Evolutionary conservation across 2,888 invertebrate species (phyloP).

Genomic region (Apotomis capreana): DNA sequence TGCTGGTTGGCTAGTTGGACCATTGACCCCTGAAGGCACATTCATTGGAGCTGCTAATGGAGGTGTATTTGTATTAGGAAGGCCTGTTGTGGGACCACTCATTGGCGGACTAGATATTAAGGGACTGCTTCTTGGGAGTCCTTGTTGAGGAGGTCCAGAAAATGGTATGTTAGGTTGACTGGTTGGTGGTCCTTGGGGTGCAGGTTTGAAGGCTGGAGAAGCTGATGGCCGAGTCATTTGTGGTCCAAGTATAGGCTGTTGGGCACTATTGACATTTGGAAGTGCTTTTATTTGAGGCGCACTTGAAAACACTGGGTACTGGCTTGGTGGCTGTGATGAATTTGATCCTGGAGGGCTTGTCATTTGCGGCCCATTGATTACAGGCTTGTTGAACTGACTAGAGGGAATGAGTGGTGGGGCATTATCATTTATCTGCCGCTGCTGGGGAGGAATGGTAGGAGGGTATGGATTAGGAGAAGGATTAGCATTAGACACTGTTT

Average conservation of each 20-base stretch:
- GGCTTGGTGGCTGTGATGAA: constrained; percentile 39
- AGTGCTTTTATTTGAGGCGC: constrained; percentile 50
- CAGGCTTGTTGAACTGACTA: constrained; percentile 72
- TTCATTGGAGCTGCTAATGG: constrained; percentile 44
- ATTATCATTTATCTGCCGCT: constrained; percentile 74
- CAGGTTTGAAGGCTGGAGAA: constrained; percentile 51
- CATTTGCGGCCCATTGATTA: constrained; percentile 68
- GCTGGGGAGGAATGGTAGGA: constrained; percentile 57
- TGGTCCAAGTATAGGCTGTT: constrained; percentile 52
- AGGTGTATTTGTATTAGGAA: constrained; percentile 29
- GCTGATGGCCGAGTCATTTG: constrained; percentile 44
- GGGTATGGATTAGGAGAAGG: constrained; percentile 59
- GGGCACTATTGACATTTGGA: constrained; percentile 47
- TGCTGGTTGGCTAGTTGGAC: constrained; percentile 30
- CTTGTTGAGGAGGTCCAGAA: constrained; percentile 53
- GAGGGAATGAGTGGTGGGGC: constrained; percentile 73
- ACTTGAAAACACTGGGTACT: constrained; percentile 42
- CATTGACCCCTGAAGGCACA: constrained; percentile 40
- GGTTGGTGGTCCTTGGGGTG: constrained; percentile 50
- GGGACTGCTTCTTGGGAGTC: constrained; percentile 63
- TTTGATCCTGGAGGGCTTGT: constrained; percentile 33
- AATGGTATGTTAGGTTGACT: constrained; percentile 62
- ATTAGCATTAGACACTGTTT: constrained; percentile 56
- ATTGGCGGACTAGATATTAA: constrained; percentile 55
- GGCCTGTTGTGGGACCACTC: constrained; percentile 49